A percentile compares a stretch with the other conserved stretches of the same genome.
Conservation (phyloP, 2,888 invertebrate genomes). For the Tipula helvola region DNA sequence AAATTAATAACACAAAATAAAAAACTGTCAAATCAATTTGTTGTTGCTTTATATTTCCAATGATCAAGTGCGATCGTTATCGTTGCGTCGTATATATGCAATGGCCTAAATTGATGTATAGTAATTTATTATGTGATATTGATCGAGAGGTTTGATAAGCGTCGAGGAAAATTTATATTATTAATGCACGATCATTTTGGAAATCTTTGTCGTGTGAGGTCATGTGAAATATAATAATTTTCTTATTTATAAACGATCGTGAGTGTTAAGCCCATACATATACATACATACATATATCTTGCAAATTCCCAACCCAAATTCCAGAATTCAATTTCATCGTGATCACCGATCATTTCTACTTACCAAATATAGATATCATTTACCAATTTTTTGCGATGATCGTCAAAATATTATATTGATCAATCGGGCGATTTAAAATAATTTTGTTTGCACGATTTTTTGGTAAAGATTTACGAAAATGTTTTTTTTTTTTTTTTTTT, state of each 20-base stretch:
- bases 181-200: neutral
- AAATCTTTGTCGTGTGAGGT: neutral
- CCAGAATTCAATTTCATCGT: neutral
- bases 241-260: neutral
- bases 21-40: neutral
- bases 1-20: neutral
- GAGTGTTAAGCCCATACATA: neutral
- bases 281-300: no score
- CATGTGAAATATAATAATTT: neutral
- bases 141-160: neutral
- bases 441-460: neutral
- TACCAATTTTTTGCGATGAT: neutral
- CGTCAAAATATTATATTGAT: constrained; percentile 4
- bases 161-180: neutral
- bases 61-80: neutral
- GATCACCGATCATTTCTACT: constrained; percentile 4
- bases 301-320: neutral
- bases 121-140: constrained; percentile 4
- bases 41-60: neutral
- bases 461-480: neutral
- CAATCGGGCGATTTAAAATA: neutral
- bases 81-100: neutral
- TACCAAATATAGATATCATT: neutral
- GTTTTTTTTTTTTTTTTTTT: neutral
- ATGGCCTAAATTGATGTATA: neutral